Conservation (phyloP, 1,140 invertebrate species). For the Bilobella aurantiaca region DNA sequence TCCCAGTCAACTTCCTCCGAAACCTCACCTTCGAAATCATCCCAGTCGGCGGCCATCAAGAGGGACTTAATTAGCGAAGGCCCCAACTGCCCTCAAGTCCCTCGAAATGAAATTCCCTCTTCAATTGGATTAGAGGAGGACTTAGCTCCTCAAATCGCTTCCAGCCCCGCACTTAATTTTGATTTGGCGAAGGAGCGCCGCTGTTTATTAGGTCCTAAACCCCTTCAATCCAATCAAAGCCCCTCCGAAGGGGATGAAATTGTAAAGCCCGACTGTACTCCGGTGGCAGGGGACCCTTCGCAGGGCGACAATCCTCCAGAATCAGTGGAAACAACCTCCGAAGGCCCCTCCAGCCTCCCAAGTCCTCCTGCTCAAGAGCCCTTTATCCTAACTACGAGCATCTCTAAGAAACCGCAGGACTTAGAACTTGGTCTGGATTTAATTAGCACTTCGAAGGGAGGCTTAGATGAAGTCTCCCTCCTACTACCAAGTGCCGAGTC, state of each 20-base stretch:
- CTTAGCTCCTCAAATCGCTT: background rate
- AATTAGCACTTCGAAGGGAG: background rate
- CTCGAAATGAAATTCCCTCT: background rate
- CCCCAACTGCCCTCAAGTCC: background rate
- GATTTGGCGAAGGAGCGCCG: background rate
- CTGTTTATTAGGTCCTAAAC: background rate
- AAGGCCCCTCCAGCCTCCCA: background rate
- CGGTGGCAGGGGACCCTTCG: background rate
- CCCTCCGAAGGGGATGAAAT: background rate
- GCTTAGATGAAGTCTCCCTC: background rate
- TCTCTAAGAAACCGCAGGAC: conserved; percentile 16
- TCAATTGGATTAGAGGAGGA: background rate
- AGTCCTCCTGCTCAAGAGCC: background rate
- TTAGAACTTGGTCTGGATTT: conserved; percentile 7
- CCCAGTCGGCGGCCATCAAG: background rate
- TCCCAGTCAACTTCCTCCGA: background rate
- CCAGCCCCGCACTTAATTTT: conserved; percentile 1
- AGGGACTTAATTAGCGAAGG: background rate
- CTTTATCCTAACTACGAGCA: background rate
- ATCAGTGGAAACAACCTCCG: background rate
- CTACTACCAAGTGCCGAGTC: no score
- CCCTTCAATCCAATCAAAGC: background rate
- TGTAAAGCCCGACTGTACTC: background rate
- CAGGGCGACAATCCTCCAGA: background rate
- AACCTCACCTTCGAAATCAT: background rate